These are phyloP conservation scores for Gallinago solitaria DNA, from an alignment of 2,797 vertebrate genomes.

Conservation along the genomic window DNA sequence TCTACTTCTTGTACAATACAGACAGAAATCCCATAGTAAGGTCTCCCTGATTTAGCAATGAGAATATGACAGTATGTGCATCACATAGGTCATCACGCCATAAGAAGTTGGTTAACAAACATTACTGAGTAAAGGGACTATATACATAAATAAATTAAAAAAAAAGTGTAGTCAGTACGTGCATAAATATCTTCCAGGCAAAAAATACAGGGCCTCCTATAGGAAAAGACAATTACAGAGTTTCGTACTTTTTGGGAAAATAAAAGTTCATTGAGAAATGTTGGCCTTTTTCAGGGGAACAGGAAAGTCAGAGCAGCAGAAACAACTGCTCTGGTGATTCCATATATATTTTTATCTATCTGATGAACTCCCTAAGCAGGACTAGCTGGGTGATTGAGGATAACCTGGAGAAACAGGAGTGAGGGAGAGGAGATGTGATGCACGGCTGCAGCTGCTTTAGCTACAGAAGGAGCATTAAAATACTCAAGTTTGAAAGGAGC, in stretches of 20 bases:
- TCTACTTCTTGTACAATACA: neutral
- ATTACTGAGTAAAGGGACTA: neutral
- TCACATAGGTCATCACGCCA: neutral
- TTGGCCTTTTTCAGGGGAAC: neutral
- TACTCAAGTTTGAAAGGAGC: neutral
- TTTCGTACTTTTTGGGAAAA: neutral
- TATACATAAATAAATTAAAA: neutral
- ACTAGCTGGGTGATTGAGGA: neutral
- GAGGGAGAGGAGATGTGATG: neutral
- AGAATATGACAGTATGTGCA: neutral
- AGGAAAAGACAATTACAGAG: neutral
- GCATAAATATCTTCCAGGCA: neutral
- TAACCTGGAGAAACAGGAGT: neutral
- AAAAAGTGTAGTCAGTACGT: neutral
- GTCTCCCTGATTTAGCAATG: neutral
- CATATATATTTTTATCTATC: neutral
- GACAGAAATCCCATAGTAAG: rapidly evolving
- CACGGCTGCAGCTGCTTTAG: neutral
- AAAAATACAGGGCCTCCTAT: neutral
- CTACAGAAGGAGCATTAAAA: neutral
- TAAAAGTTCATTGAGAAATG: neutral
- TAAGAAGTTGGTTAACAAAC: neutral
- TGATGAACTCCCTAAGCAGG: neutral
- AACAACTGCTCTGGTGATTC: neutral
- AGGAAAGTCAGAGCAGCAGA: neutral